Evolutionary conservation across 1,140 invertebrate genomes (phyloP).

Genomic region (Drosophila parvula): DNA sequence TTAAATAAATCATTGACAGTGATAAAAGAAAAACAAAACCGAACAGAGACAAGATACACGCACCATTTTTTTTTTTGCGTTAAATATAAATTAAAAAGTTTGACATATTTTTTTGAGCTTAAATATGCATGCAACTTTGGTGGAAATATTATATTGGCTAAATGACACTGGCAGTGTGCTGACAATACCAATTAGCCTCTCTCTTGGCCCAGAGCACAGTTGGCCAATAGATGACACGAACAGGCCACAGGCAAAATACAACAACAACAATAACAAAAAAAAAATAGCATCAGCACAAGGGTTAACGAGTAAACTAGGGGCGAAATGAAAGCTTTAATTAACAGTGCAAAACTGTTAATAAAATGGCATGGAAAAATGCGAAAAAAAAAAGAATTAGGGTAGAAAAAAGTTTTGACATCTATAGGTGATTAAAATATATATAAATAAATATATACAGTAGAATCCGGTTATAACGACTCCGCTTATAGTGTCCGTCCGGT

Average conservation of each 20-base stretch:
- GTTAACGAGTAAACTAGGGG: conserved; percentile 4
- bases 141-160: conserved; percentile 52
- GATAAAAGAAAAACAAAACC: conserved; percentile 8
- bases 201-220: conserved; percentile 32
- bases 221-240: conserved; percentile 49
- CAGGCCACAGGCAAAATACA: conserved; percentile 19
- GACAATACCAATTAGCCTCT: conserved; percentile 74
- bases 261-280: not conserved
- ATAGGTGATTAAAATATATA: conserved; percentile 5
- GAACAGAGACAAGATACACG: conserved; percentile 5
- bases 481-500: too few relatives aligned
- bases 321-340: conserved; percentile 31
- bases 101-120: conserved; percentile 25
- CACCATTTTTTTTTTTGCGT: conserved; percentile 31
- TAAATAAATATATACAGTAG: not conserved
- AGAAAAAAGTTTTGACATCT: not conserved
- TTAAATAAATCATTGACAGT: conserved; percentile 69
- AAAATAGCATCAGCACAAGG: not conserved
- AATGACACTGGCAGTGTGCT: conserved; percentile 62
- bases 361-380: conserved; percentile 16
- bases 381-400: not conserved
- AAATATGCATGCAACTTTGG: conserved; percentile 14
- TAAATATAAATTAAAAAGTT: conserved; percentile 42
- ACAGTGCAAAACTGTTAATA: conserved; percentile 24
- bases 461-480: too few relatives aligned